Conservation (phyloP, 2,888 invertebrate species). For the Agrotis ipsilon region DNA sequence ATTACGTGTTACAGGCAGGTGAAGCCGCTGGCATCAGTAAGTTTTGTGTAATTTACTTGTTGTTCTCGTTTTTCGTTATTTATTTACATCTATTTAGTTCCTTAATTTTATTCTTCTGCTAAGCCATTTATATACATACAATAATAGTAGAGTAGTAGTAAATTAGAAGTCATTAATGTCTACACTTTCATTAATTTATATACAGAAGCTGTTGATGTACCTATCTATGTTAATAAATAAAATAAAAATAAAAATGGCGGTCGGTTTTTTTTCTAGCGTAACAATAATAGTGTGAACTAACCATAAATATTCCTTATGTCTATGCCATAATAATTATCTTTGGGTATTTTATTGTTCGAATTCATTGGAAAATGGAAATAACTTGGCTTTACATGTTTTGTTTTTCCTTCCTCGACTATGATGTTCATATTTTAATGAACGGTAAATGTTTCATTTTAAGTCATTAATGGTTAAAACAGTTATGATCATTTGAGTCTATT, state of each 20-base stretch:
- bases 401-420: conserved; percentile 47
- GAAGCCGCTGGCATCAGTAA: too few species aligned
- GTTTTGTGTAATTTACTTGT: too few species aligned
- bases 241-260: background rate
- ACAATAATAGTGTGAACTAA: background rate
- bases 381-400: conserved; percentile 29
- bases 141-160: too few species aligned
- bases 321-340: conserved; percentile 3
- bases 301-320: too few species aligned
- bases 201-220: too few species aligned
- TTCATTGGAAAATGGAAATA: conserved; percentile 50
- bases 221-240: too few species aligned
- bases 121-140: background rate
- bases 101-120: too few species aligned
- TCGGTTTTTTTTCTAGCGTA: background rate
- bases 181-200: too few species aligned
- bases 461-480: conserved; percentile 13
- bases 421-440: conserved; percentile 10
- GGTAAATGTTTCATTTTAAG: conserved; percentile 4
- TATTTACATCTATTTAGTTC: too few species aligned
- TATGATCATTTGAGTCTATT: background rate
- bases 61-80: too few species aligned
- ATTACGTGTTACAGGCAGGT: too few species aligned
- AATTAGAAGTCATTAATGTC: too few species aligned
- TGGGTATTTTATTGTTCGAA: conserved; percentile 14